Evolutionary conservation across 2,888 invertebrate species (phyloP).

Genomic region (Pharmacophagus antenor): DNA sequence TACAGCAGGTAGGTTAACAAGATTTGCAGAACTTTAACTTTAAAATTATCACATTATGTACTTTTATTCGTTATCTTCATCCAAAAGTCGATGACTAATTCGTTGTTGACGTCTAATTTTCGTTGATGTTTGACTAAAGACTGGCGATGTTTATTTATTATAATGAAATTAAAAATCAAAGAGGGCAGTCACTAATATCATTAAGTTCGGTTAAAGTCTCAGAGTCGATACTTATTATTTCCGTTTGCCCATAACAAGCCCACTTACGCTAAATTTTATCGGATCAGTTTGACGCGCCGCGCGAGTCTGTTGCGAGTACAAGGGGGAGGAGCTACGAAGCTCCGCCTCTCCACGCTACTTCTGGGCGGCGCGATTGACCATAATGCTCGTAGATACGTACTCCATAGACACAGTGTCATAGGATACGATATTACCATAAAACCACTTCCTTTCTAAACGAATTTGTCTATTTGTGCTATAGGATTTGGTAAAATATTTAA

Average conservation of each 20-base stretch:
- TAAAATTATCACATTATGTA: too few relatives aligned
- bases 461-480: neutral
- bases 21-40: too few relatives aligned
- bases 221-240: neutral
- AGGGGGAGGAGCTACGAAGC: conserved; percentile 55
- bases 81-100: too few relatives aligned
- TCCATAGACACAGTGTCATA: conserved; percentile 20
- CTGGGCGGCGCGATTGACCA: conserved; percentile 52
- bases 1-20: too few relatives aligned
- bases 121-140: neutral
- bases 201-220: neutral
- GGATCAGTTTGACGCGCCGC: conserved; percentile 20
- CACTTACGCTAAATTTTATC: conserved; percentile 21
- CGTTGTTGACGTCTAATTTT: too few relatives aligned
- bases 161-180: neutral
- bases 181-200: neutral
- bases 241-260: neutral
- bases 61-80: too few relatives aligned
- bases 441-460: conserved; percentile 29
- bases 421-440: conserved; percentile 24
- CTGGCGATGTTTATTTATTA: neutral
- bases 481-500: neutral
- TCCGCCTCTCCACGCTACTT: conserved; percentile 68
- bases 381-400: conserved; percentile 22
- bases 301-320: conserved; percentile 29